Evolutionary conservation across 2,888 invertebrate genomes (phyloP), one percentile per base, ranked within the genome.

Genomic region (Pyrochroa serraticornis): DNA sequence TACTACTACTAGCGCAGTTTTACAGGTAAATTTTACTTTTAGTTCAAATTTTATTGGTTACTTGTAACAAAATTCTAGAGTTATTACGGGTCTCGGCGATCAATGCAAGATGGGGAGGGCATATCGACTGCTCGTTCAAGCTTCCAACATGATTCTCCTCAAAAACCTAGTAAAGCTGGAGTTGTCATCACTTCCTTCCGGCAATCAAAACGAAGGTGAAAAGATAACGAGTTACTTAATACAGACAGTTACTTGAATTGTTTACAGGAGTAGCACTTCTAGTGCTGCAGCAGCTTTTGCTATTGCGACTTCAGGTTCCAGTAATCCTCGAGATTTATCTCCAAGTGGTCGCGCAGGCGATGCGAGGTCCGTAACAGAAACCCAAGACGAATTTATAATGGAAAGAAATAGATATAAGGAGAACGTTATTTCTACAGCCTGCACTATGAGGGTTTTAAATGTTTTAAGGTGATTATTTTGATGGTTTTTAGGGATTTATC

Each of bases 241-340:
- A 12, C 13, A 39, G 38, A 10, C 38, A 12, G 13, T 30, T 47
- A n/a, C 30, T 37, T 1, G 2, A 38, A 7, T 35, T 33, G 32
- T 46, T 67, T 67, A 45, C 69, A 91, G 91, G 85, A 91, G 91
- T 79, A 92, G 92, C 75, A 91, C 90, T 1, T 91, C 92, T 0
- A 89, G 88, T n/a, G 91, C 95, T 1, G 92, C 93, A 0, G 89
- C 89, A 6, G 95, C 95, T 1, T 95, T 95, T 78, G 95, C 95
- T 3, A 93, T 92, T 35, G 94, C 95, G 5, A 94, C 93, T 0
- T 93, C 93, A 9, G 94, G 90, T 0, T 92, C 92, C 0, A 90
- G 91, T 49, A 92, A 92, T 75, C 92, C 92, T 1, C 82, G 90
- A 13, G 91, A 91, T 51, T 84, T 86, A 10, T 84, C 80, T 0